Base-by-base conservation (phyloP, 35 echinoderm and acorn worm genomes). In the Stichopus chloronotus region DNA sequence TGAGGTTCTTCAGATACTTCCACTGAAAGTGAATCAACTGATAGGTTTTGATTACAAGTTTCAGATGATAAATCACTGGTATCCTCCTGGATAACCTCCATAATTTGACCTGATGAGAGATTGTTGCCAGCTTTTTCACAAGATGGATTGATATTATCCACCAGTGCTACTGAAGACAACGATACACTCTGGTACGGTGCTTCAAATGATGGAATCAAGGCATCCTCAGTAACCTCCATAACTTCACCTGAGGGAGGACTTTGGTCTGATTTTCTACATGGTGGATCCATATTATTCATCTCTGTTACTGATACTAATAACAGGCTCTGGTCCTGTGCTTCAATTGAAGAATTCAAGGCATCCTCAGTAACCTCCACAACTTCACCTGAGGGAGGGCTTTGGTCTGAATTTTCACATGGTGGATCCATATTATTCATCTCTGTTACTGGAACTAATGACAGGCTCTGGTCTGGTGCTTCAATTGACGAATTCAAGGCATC, bases 21-120 rank as follows among this genome's bases (percentile, higher is more conserved):
- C 30, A 43, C 30, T 43, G 30, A 43, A 43, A 43, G 30, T 43
- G 30, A 43, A 43, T 43, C 30, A 71, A 71, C 11, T 71, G 65
- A 71, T 71, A 20, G 65, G 65, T 71, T 20, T 4, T 71, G 11
- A 20, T 71, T 20, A 71, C 65, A 71, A 12, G 11, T 20, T 71
- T 71, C 65, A 71, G n/a, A 71, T 71, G 65, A 71, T 71, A 20
- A 71, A 71, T 71, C 65, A 71, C 11, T 71, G 65, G 65, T 71
- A 71, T 71, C n/a, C 65, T 71, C n/a, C 65, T 71, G 11, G 65
- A 71, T 71, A 71, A 71, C 11, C 65, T 71, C 65, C 65, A 71
- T 14, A 71, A 71, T 20, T 71, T 12, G 65, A 71, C 65, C 65
- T 71, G 65, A 71, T 43, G 30, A 43, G 30, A 43, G 30, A 43